These are phyloP conservation scores for Campoplex capitator DNA, from an alignment of 2,888 invertebrate genomes.

Conservation along the genomic window DNA sequence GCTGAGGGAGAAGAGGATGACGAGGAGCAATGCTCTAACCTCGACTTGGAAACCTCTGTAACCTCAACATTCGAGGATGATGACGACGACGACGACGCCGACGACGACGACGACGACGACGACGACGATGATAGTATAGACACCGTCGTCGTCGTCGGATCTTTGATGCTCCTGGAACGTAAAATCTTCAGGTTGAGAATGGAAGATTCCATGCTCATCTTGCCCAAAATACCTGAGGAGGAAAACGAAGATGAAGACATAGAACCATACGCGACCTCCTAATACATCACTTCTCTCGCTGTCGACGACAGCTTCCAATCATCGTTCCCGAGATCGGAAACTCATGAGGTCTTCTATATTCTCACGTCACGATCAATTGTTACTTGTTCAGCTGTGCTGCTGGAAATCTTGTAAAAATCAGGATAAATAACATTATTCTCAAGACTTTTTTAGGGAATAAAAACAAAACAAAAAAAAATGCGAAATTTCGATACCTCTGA, in stretches of 20 bases:
- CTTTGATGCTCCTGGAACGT: constrained; percentile 49
- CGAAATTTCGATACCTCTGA: neutral
- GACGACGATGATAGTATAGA: neutral
- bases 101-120: no score
- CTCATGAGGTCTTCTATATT: neutral
- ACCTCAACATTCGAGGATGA: constrained; percentile 26
- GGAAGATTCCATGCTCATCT: constrained; percentile 56
- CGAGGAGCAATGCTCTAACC: neutral
- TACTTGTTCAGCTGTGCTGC: neutral
- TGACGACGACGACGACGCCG: no score
- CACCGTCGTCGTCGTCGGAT: constrained; percentile 28
- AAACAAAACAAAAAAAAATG: neutral
- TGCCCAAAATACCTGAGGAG: constrained; percentile 57
- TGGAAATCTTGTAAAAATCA: neutral
- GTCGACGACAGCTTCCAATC: neutral
- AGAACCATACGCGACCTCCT: constrained; percentile 5
- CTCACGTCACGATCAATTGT: neutral
- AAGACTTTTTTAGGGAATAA: no score
- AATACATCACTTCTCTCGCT: neutral
- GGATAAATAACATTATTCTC: no score
- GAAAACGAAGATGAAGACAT: constrained; percentile 48
- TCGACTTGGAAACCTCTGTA: constrained; percentile 19
- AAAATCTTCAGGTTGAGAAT: constrained; percentile 49
- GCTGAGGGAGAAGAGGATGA: constrained; percentile 40
- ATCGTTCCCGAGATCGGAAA: constrained; percentile 2